phyloP scores from a whole-genome alignment of 1,140 invertebrate genomes.

The Aphaenogaster ashmeadi region DNA sequence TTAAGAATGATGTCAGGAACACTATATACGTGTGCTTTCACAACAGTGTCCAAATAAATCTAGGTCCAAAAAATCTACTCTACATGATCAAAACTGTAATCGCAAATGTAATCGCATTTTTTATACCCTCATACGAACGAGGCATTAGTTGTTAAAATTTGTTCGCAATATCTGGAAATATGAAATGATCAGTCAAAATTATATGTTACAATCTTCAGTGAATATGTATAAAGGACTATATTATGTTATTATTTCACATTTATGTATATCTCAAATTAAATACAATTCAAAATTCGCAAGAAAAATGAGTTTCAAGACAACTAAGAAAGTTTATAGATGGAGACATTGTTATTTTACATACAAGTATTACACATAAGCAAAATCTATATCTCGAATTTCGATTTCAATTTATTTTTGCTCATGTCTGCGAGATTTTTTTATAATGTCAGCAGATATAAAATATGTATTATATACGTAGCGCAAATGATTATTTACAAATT shows the following conservation, averaged over 20 bases:
- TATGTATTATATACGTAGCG: not conserved
- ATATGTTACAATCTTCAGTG: not conserved
- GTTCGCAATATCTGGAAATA: not conserved
- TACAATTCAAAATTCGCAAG: no score
- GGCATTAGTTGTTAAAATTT: not conserved
- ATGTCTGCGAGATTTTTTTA: not conserved
- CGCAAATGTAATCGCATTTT: not conserved
- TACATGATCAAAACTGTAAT: not conserved
- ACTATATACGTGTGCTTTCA: no score
- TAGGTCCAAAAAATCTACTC: not conserved
- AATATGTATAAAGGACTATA: not conserved
- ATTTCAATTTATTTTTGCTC: not conserved
- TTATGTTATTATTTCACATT: not conserved
- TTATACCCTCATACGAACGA: not conserved
- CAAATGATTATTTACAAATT: constrained; percentile 7
- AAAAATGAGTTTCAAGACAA: no score
- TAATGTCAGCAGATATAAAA: not conserved
- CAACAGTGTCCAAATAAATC: not conserved
- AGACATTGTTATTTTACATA: no score
- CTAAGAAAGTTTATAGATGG: no score
- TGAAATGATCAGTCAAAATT: not conserved
- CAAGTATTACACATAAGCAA: no score
- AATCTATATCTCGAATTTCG: not conserved
- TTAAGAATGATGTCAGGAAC: not conserved
- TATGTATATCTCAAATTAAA: not conserved